A percentile compares a stretch with the other conserved stretches of the same genome.
phyloP scores from a whole-genome alignment of 1,140 invertebrate species.

The Ridgeia piscesae region DNA sequence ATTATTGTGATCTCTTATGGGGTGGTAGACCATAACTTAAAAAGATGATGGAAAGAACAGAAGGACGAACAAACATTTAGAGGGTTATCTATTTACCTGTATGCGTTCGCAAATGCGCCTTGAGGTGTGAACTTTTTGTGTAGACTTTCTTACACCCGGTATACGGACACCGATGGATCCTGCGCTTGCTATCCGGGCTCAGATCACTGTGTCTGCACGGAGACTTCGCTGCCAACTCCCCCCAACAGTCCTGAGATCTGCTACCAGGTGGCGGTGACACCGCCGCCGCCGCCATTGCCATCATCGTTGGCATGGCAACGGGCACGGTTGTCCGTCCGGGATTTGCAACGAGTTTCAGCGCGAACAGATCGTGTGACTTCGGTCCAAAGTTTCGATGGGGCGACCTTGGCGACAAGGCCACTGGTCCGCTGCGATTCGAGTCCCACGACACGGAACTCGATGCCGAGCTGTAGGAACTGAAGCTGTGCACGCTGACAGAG shows the following conservation, averaged over 20 bases:
- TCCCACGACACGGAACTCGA: constrained; percentile 57
- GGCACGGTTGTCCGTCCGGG: constrained; percentile 38
- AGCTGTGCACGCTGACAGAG: constrained; percentile 12
- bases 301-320: constrained; percentile 28
- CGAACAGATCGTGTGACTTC: constrained; percentile 48
- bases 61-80: too few species aligned
- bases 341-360: constrained; percentile 48
- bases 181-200: constrained; percentile 47
- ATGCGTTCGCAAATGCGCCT: constrained; percentile 96
- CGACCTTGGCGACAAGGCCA: constrained; percentile 40
- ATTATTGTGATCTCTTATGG: too few species aligned
- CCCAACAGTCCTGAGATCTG: constrained; percentile 17
- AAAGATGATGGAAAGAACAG: too few species aligned
- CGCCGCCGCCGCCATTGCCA: constrained; percentile 28
- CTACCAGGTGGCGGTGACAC: constrained; percentile 33
- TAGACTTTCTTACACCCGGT: constrained; percentile 97
- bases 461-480: constrained; percentile 40
- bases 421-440: constrained; percentile 52
- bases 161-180: constrained; percentile 77
- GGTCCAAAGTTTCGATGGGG: constrained; percentile 32
- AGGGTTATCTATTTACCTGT: constrained; percentile 74
- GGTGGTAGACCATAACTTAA: too few species aligned
- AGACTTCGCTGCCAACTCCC: constrained; percentile 30
- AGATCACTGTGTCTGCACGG: constrained; percentile 35
- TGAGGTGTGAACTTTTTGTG: constrained; percentile 97